Evolutionary conservation across 2,113 vertebrate genomes (phyloP).

Genomic region (Odocoileus virginianus): DNA sequence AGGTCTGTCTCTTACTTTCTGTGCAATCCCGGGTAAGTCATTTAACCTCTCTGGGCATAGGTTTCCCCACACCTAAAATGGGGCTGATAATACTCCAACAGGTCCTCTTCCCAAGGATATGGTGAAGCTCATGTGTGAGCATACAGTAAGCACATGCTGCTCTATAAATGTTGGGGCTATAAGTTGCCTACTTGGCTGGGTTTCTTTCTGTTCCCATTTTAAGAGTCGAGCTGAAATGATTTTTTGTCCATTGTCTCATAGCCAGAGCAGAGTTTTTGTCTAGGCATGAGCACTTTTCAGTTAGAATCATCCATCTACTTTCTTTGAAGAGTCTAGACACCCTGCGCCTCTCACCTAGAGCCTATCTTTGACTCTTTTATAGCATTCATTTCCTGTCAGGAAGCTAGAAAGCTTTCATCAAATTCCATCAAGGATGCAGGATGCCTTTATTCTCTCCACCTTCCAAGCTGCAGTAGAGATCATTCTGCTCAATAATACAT

Average conservation of each 20-base stretch:
- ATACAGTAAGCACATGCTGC: background rate
- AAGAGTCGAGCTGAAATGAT: background rate
- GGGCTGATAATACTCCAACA: background rate
- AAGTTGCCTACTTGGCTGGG: background rate
- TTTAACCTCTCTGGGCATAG: background rate
- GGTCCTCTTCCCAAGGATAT: background rate
- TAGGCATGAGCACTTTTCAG: background rate
- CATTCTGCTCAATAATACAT: background rate
- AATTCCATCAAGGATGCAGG: background rate
- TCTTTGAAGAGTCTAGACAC: background rate
- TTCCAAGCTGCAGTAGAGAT: background rate
- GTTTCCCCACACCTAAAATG: conserved; percentile 4
- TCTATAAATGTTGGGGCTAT: background rate
- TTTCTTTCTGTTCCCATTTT: conserved; percentile 12
- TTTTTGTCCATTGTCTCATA: background rate
- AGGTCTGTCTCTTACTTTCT: background rate
- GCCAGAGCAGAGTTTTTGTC: background rate
- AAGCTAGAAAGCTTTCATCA: background rate
- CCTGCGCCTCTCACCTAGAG: background rate
- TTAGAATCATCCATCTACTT: background rate
- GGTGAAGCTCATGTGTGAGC: background rate
- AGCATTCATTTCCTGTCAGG: background rate
- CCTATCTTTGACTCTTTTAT: background rate
- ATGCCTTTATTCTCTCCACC: background rate
- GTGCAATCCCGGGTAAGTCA: background rate